Conservation (phyloP, 2,113 vertebrate genomes). For the Eulacestoma nigropectus region DNA sequence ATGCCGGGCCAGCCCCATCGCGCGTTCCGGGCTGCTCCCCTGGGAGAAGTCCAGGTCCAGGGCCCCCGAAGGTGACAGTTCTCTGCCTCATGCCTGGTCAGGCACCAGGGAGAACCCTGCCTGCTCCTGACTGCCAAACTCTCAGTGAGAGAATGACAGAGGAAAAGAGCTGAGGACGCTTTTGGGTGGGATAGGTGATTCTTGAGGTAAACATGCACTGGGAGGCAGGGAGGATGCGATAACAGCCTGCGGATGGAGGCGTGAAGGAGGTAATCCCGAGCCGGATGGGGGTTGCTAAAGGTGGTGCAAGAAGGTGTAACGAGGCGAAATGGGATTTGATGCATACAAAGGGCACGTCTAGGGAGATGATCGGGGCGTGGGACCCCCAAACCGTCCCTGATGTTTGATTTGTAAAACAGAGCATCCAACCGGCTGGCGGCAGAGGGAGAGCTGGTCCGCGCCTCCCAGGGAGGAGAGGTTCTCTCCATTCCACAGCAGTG, state of each 20-base stretch:
- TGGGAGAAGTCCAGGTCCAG: neutral
- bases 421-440: neutral
- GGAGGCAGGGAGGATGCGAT: neutral
- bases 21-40: fast-evolving
- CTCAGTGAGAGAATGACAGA: neutral
- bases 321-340: neutral
- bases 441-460: neutral
- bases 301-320: neutral
- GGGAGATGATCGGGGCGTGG: fast-evolving
- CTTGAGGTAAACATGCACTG: neutral
- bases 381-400: neutral
- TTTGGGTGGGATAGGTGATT: constrained; percentile 18
- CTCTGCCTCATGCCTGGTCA: neutral
- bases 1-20: too few species aligned
- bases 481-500: neutral
- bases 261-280: neutral
- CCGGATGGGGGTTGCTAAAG: neutral
- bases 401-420: neutral
- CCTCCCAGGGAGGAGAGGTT: too few species aligned
- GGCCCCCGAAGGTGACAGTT: neutral
- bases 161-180: neutral
- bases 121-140: neutral
- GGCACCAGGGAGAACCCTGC: neutral
- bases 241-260: neutral
- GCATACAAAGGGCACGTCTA: neutral